These are phyloP conservation scores for Yponomeuta cagnagella DNA, from an alignment of 2,888 invertebrate genomes.

Conservation along the genomic window DNA sequence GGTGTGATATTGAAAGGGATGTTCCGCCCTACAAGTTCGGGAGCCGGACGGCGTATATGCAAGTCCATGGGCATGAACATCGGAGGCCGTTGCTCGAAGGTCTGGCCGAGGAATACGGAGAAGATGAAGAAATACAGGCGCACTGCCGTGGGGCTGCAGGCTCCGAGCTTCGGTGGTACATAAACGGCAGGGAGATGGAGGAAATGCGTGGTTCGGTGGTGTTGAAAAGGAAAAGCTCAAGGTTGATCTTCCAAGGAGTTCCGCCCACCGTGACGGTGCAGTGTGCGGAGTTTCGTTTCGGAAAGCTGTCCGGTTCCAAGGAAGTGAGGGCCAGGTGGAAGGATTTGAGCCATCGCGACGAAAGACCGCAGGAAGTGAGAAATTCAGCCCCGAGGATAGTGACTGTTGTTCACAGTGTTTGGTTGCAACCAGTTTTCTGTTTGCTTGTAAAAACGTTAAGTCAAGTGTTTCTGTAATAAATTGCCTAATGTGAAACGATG, in stretches of 20 bases:
- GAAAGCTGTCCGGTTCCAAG: constrained; percentile 57
- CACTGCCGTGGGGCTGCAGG: constrained; percentile 51
- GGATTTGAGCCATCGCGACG: constrained; percentile 28
- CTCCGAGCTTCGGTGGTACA: constrained; percentile 58
- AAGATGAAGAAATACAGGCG: constrained; percentile 53
- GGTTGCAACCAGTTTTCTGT: neutral
- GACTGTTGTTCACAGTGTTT: neutral
- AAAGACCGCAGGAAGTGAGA: constrained; percentile 34
- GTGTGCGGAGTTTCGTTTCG: constrained; percentile 68
- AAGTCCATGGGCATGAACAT: constrained; percentile 46
- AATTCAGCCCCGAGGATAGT: constrained; percentile 22
- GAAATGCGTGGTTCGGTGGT: constrained; percentile 42
- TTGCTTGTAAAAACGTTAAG: neutral
- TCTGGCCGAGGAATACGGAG: constrained; percentile 45
- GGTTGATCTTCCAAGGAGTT: constrained; percentile 53
- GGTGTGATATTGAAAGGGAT: constrained; percentile 61
- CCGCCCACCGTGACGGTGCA: constrained; percentile 66
- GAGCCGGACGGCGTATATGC: constrained; percentile 51
- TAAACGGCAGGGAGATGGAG: constrained; percentile 50
- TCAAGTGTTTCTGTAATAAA: neutral
- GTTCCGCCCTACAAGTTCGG: constrained; percentile 55
- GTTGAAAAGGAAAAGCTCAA: constrained; percentile 41
- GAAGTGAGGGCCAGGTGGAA: constrained; percentile 49
- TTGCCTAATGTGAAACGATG: too few species aligned
- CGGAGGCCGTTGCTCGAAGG: constrained; percentile 55